Conservation (phyloP, 2,797 vertebrate genomes). For the Cyprinella venusta region DNA sequence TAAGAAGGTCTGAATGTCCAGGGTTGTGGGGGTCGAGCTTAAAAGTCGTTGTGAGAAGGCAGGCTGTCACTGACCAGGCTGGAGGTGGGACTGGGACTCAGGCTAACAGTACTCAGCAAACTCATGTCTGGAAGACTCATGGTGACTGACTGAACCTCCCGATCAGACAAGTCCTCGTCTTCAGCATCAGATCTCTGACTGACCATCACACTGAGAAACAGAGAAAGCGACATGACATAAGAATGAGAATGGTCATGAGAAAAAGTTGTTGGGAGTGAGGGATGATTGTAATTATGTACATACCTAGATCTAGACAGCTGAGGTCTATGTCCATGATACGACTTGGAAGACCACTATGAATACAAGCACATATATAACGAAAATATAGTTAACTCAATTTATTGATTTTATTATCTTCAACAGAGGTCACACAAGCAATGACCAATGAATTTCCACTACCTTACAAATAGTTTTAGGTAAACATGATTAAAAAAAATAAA, state of each 20-base stretch:
- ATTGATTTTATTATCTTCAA: neutral
- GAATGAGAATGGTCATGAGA: neutral
- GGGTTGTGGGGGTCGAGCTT: conserved; percentile 21
- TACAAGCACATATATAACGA: neutral
- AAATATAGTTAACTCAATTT: neutral
- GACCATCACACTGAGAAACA: conserved; percentile 68
- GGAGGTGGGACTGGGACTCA: conserved; percentile 62
- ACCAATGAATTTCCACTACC: neutral
- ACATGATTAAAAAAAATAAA: neutral
- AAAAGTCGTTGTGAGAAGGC: conserved; percentile 59
- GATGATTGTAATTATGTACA: neutral
- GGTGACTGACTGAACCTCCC: conserved; percentile 62
- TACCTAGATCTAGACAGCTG: conserved; percentile 58
- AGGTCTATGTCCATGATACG: conserved; percentile 41
- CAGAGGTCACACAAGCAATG: neutral
- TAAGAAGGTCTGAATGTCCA: conserved; percentile 42
- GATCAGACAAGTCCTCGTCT: conserved; percentile 59
- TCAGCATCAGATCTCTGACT: conserved; percentile 58
- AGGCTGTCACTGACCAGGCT: conserved; percentile 55
- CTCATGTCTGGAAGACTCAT: conserved; percentile 64
- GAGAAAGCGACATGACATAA: neutral
- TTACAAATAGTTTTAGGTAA: neutral
- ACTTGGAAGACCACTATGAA: conserved; percentile 61
- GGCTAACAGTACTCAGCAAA: conserved; percentile 59
- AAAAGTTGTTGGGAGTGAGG: neutral